These are phyloP conservation scores for Ischnura elegans DNA, from an alignment of 2,888 invertebrate species.

Conservation along the genomic window DNA sequence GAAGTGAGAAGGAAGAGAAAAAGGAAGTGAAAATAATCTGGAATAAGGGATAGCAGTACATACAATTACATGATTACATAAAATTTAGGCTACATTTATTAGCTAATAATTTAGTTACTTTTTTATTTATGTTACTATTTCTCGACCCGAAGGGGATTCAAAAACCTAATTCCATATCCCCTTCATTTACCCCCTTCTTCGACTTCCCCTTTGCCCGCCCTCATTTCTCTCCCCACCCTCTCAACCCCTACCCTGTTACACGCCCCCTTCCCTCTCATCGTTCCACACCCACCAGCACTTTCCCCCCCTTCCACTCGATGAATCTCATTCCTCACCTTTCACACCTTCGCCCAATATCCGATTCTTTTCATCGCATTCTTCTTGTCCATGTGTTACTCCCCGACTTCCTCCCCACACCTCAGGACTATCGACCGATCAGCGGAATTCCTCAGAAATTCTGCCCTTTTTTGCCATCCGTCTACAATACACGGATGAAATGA, in stretches of 20 bases:
- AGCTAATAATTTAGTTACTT: no score
- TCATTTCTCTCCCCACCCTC: not conserved
- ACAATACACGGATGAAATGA: not conserved
- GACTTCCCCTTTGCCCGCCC: not conserved
- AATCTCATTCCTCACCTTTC: not conserved
- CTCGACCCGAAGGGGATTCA: no score
- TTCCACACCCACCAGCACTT: not conserved
- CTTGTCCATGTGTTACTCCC: slow-evolving; percentile 20
- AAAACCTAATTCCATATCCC: no score
- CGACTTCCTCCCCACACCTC: not conserved
- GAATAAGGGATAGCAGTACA: no score
- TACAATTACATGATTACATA: no score
- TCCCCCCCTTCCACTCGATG: not conserved
- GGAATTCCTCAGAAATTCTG: not conserved
- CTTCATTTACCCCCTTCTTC: no score
- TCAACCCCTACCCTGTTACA: not conserved
- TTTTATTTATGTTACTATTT: no score
- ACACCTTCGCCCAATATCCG: not conserved
- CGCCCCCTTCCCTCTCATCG: not conserved
- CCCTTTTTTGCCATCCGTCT: not conserved
- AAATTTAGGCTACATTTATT: no score
- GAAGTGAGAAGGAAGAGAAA: no score
- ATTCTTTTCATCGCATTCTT: slow-evolving; percentile 28
- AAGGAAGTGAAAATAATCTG: no score
- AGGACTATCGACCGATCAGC: not conserved